A percentile compares a stretch with the other conserved stretches of the same genome.
Evolutionary conservation across 2,888 invertebrate species (phyloP).

Genomic region (Ariolimax columbianus): DNA sequence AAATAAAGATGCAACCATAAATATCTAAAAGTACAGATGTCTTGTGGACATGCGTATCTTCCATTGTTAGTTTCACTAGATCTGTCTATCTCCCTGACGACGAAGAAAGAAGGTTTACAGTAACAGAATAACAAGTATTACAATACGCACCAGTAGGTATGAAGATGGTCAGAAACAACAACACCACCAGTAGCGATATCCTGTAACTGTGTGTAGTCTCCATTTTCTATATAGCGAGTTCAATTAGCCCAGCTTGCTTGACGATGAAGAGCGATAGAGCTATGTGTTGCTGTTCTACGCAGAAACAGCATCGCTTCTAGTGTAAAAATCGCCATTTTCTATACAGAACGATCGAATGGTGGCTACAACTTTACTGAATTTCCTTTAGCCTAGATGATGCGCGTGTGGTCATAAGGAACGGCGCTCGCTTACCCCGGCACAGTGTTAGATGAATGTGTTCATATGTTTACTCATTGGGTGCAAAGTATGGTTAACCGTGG

Average conservation of each 20-base stretch:
- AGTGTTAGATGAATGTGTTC: background rate
- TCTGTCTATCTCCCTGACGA: too few relatives aligned
- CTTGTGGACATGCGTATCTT: too few relatives aligned
- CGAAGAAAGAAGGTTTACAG: too few relatives aligned
- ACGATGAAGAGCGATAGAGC: background rate
- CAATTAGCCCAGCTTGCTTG: background rate
- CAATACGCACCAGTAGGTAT: background rate
- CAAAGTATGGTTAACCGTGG: background rate
- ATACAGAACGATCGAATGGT: background rate
- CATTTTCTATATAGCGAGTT: background rate
- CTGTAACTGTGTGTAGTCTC: background rate
- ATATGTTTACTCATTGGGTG: background rate
- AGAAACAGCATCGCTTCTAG: background rate
- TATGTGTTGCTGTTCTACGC: background rate
- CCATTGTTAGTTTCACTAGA: too few relatives aligned
- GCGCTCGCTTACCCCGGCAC: background rate
- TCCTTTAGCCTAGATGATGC: background rate
- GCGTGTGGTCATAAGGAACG: background rate
- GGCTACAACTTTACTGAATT: background rate
- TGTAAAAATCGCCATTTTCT: conserved; percentile 7
- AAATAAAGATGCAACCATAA: too few relatives aligned
- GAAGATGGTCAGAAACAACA: background rate
- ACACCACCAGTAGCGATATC: background rate
- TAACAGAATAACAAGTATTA: too few relatives aligned
- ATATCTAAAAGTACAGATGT: too few relatives aligned